phyloP scores from a whole-genome alignment of 2,888 invertebrate species.

The Anticlea derivata region DNA sequence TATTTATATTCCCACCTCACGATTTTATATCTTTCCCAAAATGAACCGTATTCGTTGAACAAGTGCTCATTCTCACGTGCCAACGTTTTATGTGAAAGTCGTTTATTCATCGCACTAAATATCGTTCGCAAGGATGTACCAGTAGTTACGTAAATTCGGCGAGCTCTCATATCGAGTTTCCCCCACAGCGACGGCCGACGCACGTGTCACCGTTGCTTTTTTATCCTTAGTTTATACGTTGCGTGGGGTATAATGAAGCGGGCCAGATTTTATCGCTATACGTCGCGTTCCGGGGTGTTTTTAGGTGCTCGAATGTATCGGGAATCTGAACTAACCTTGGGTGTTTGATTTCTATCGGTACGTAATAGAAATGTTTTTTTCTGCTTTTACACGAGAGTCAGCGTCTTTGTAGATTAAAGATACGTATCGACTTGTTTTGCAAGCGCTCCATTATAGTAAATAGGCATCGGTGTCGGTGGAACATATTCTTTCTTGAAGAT shows the following conservation, averaged over 20 bases:
- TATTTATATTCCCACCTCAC: no score
- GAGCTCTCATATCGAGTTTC: conserved; percentile 34
- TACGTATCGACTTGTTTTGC: conserved; percentile 34
- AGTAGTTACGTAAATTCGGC: conserved; percentile 36
- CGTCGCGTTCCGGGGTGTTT: conserved; percentile 41
- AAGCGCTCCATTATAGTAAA: conserved; percentile 19
- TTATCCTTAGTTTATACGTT: conserved; percentile 42
- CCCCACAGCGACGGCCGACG: conserved; percentile 33
- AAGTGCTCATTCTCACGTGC: conserved; percentile 2
- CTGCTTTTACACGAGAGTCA: conserved; percentile 23
- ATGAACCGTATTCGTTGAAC: neutral
- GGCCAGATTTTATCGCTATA: conserved; percentile 52
- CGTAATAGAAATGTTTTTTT: conserved; percentile 45
- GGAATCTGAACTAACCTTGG: conserved; percentile 51
- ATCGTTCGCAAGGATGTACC: conserved; percentile 20
- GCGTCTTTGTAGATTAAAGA: conserved; percentile 35
- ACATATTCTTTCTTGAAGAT: neutral
- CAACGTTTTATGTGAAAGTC: conserved; percentile 17
- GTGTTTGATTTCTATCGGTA: conserved; percentile 49
- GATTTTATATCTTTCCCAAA: no score
- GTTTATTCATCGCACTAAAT: conserved; percentile 19
- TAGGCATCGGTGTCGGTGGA: conserved; percentile 10
- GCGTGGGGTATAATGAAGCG: conserved; percentile 40
- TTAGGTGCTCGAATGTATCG: conserved; percentile 47
- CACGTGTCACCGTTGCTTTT: conserved; percentile 50